phyloP scores from a whole-genome alignment of 2,888 invertebrate species.

The Molanna angustata region DNA sequence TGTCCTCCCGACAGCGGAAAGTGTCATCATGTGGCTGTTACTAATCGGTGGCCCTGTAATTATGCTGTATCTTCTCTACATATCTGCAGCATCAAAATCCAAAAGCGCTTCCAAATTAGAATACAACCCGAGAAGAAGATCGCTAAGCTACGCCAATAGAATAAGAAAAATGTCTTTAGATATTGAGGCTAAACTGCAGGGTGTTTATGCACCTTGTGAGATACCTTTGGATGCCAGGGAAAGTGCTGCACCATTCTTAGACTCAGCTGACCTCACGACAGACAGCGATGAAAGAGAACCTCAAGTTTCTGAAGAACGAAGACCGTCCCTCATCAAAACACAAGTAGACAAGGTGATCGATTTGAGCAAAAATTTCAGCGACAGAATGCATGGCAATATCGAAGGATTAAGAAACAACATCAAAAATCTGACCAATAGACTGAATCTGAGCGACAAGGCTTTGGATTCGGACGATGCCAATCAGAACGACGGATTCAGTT shows the following conservation, averaged over 20 bases:
- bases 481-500: constrained; percentile 39
- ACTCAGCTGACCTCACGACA: constrained; percentile 25
- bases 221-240: constrained; percentile 43
- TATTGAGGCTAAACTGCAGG: constrained; percentile 29
- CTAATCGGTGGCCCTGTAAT: constrained; percentile 52
- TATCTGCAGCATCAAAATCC: not conserved
- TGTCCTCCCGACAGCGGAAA: constrained; percentile 63
- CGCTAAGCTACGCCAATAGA: constrained; percentile 15
- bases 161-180: constrained; percentile 32
- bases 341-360: constrained; percentile 17
- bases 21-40: constrained; percentile 55
- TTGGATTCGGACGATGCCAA: constrained; percentile 33
- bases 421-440: constrained; percentile 9
- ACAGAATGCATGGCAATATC: constrained; percentile 43
- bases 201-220: constrained; percentile 47
- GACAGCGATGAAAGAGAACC: constrained; percentile 27
- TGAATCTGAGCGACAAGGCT: not conserved
- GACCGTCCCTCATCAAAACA: constrained; percentile 29
- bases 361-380: constrained; percentile 34
- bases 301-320: constrained; percentile 29
- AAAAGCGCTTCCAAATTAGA: not conserved
- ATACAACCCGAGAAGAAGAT: constrained; percentile 15
- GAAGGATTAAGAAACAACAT: constrained; percentile 15
- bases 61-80: constrained; percentile 39
- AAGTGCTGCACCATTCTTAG: constrained; percentile 35